Percentiles rank a stretch among this genome's conserved stretches.
phyloP scores from a whole-genome alignment of 2,113 vertebrate species.

The Hippocampus abdominalis region DNA sequence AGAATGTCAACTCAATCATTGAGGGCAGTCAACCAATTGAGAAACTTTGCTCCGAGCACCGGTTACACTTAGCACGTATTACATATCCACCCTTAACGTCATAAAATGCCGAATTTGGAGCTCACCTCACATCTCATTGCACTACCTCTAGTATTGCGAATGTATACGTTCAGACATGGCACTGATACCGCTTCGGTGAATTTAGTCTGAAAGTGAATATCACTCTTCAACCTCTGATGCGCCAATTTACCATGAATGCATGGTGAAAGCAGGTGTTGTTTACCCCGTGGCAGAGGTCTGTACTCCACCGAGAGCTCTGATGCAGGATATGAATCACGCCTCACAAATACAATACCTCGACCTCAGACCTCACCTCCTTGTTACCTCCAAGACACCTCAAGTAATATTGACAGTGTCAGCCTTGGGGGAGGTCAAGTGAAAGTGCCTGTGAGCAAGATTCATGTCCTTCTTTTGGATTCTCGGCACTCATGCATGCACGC shows the following conservation, averaged over 20 bases:
- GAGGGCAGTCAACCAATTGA: conserved; percentile 16
- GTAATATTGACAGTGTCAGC: conserved; percentile 42
- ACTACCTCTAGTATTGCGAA: background rate
- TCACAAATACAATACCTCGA: conserved; percentile 24
- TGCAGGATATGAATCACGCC: conserved; percentile 28
- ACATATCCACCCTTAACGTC: background rate
- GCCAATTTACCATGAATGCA: background rate
- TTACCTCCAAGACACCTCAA: conserved; percentile 15
- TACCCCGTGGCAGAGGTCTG: background rate
- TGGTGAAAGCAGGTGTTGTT: background rate
- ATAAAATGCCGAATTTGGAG: background rate
- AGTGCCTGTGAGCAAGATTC: conserved; percentile 26
- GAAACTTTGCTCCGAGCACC: background rate
- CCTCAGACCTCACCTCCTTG: conserved; percentile 36
- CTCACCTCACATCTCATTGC: background rate
- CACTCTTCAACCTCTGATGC: background rate
- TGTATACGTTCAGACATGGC: background rate
- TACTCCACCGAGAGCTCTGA: background rate
- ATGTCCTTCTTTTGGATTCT: conserved; percentile 15
- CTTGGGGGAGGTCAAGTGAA: conserved; percentile 15
- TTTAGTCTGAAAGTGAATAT: background rate
- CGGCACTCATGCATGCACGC: background rate
- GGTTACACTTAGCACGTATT: background rate
- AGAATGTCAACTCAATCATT: conserved; percentile 7
- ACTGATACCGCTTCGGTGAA: too few species aligned